Conservation (phyloP, 2,888 invertebrate species). For the Reticulitermes lucifugus region DNA sequence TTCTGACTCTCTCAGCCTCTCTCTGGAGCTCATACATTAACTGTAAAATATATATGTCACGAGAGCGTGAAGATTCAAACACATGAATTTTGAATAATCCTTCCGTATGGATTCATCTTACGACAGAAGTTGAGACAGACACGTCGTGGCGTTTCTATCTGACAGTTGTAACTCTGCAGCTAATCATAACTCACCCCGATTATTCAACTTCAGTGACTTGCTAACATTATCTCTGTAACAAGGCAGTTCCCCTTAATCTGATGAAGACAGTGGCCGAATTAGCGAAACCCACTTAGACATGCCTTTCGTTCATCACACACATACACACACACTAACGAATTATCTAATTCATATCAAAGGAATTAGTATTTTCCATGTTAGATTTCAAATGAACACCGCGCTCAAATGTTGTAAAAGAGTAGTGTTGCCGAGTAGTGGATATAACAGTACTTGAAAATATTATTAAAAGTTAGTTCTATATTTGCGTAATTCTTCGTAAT, state of each 20-base stretch:
- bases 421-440: neutral
- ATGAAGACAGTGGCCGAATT: neutral
- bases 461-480: too few relatives aligned
- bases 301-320: neutral
- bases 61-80: too few relatives aligned
- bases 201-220: neutral
- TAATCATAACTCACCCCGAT: neutral
- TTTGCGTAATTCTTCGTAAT: neutral
- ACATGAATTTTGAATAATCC: neutral
- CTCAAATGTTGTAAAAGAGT: neutral
- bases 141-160: neutral
- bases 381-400: neutral
- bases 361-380: neutral
- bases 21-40: too few relatives aligned
- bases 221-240: neutral
- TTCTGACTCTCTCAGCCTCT: too few relatives aligned
- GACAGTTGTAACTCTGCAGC: neutral
- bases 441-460: too few relatives aligned
- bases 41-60: too few relatives aligned
- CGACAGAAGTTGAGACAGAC: neutral
- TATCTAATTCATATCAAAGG: neutral
- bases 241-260: neutral
- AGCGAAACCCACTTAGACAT: neutral
- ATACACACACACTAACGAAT: neutral
- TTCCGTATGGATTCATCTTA: neutral